Conservation (phyloP, 2,888 invertebrate genomes). For the Didymodactylos carnosus region DNA sequence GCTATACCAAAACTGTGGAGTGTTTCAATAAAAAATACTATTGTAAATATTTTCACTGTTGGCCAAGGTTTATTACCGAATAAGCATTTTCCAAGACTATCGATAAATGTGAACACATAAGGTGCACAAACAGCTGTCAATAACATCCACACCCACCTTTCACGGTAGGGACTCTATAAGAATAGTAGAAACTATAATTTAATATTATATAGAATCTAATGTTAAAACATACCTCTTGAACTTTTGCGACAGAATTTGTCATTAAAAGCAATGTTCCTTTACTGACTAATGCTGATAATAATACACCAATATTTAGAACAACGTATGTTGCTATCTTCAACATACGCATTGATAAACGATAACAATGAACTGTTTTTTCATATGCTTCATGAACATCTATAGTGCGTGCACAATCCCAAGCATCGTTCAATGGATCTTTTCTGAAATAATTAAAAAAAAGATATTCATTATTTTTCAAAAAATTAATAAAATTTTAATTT, state of each 20-base stretch:
- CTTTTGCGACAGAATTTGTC: constrained; percentile 25
- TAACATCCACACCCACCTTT: constrained; percentile 66
- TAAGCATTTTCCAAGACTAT: constrained; percentile 20
- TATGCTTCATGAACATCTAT: constrained; percentile 11
- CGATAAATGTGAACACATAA: constrained; percentile 61
- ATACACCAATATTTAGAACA: constrained; percentile 21
- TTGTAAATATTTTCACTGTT: constrained; percentile 16
- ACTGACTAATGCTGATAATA: constrained; percentile 11
- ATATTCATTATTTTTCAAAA: neutral
- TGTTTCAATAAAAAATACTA: constrained; percentile 11
- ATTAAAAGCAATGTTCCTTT: constrained; percentile 23
- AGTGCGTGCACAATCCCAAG: constrained; percentile 8
- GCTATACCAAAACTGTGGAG: constrained; percentile 11
- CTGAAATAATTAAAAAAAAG: neutral
- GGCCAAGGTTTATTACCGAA: constrained; percentile 23
- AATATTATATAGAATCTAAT: constrained; percentile 43
- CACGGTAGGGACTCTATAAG: constrained; percentile 42
- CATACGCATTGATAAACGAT: constrained; percentile 23
- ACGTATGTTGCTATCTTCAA: constrained; percentile 27
- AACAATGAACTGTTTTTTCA: constrained; percentile 12
- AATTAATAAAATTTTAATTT: neutral
- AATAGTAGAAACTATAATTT: constrained; percentile 38
- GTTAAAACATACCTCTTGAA: constrained; percentile 35
- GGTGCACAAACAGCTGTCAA: constrained; percentile 68
- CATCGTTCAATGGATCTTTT: neutral